These are phyloP conservation scores for Serripes groenlandicus DNA, from an alignment of 2,888 invertebrate genomes.

Conservation along the genomic window DNA sequence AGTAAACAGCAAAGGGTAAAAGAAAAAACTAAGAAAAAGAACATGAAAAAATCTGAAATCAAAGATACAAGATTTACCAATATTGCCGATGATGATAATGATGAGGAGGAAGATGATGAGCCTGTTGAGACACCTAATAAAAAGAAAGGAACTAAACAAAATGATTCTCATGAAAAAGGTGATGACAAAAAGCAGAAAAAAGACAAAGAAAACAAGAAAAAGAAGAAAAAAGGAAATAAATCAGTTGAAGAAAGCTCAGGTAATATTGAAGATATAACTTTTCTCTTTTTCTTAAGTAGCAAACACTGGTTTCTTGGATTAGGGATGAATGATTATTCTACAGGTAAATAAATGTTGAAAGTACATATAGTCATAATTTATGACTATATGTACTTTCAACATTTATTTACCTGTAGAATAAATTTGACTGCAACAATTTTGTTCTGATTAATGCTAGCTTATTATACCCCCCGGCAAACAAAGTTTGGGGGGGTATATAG, in stretches of 20 bases:
- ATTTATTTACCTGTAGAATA: too few species aligned
- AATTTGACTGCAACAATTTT: too few species aligned
- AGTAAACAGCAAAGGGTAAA: not conserved
- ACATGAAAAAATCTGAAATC: not conserved
- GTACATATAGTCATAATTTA: too few species aligned
- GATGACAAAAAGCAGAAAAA: slow-evolving; percentile 53
- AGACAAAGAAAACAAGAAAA: slow-evolving; percentile 60
- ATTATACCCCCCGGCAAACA: too few species aligned
- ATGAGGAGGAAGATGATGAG: slow-evolving; percentile 27
- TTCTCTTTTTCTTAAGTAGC: too few species aligned
- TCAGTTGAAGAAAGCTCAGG: not conserved
- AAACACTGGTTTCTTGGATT: too few species aligned
- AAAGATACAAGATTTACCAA: slow-evolving; percentile 5
- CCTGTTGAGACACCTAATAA: slow-evolving; percentile 60
- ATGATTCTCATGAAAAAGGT: slow-evolving; percentile 71
- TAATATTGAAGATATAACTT: too few species aligned
- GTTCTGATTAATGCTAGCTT: too few species aligned
- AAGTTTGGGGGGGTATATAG: too few species aligned
- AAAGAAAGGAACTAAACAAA: slow-evolving; percentile 81
- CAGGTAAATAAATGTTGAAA: too few species aligned
- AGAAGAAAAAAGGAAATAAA: not conserved
- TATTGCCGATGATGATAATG: not conserved
- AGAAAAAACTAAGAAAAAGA: slow-evolving; percentile 4
- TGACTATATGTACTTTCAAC: too few species aligned
- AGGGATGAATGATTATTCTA: too few species aligned